Evolutionary conservation across 2,888 invertebrate genomes (phyloP).

Genomic region (Latheticus oryzae): DNA sequence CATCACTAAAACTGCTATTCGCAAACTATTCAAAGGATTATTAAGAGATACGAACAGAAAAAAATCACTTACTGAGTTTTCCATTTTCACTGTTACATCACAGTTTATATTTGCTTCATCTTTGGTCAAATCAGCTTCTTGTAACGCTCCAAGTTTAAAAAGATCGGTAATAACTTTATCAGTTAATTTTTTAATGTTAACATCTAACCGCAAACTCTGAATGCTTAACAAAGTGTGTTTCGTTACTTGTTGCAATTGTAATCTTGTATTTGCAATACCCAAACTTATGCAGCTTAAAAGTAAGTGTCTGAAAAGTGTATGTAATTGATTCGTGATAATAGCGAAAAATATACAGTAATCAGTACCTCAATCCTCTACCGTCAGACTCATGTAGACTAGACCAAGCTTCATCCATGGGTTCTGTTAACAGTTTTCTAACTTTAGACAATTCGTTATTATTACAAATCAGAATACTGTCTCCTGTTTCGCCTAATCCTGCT

Average conservation of each 20-base stretch:
- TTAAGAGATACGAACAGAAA: too few species aligned
- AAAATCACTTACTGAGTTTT: slow-evolving; percentile 46
- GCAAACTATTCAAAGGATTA: too few species aligned
- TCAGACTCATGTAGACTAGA: slow-evolving; percentile 70
- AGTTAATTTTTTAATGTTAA: slow-evolving; percentile 64
- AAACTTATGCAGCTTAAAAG: slow-evolving; percentile 78
- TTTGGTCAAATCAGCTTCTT: slow-evolving; percentile 50
- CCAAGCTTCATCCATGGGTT: slow-evolving; percentile 76
- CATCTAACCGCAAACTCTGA: slow-evolving; percentile 67
- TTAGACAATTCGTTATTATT: slow-evolving; percentile 70
- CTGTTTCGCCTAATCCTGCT: slow-evolving; percentile 84
- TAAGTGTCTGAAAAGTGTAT: slow-evolving; percentile 65
- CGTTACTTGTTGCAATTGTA: slow-evolving; percentile 69
- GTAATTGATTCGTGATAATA: too few species aligned
- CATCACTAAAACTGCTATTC: slow-evolving; percentile 32
- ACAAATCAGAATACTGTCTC: slow-evolving; percentile 91
- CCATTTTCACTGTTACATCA: slow-evolving; percentile 57
- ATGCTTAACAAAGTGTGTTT: slow-evolving; percentile 73
- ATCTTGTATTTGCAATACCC: slow-evolving; percentile 70
- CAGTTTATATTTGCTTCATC: slow-evolving; percentile 33
- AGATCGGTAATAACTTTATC: slow-evolving; percentile 65
- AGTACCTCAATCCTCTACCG: slow-evolving; percentile 67
- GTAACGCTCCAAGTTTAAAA: slow-evolving; percentile 66
- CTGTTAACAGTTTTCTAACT: slow-evolving; percentile 70
- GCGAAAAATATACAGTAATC: background rate